Conservation (phyloP, 2,888 invertebrate species). For the Mesopsocus fuscifrons region DNA sequence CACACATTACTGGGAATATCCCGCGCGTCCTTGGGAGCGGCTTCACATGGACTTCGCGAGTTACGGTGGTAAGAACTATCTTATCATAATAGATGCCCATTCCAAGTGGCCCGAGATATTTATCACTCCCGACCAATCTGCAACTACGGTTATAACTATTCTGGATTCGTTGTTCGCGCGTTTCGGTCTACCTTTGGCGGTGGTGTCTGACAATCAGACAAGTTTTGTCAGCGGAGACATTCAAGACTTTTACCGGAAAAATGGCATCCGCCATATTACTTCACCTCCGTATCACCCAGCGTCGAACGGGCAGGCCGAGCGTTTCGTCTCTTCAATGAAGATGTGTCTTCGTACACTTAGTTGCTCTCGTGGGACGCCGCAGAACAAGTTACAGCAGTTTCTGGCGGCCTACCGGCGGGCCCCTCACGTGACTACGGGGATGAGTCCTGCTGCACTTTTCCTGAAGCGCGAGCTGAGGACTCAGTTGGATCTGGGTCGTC, state of each 20-base stretch:
- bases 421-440: too few relatives aligned
- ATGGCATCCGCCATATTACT: conserved; percentile 15
- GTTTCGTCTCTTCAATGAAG: too few relatives aligned
- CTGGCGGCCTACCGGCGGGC: conserved; percentile 14
- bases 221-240: conserved; percentile 15
- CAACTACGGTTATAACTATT: conserved; percentile 13
- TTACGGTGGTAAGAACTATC: conserved; percentile 14
- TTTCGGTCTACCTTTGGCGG: conserved; percentile 14
- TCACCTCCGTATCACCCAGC: conserved; percentile 13
- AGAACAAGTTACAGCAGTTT: conserved; percentile 13
- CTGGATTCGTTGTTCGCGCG: conserved; percentile 14
- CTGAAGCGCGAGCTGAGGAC: neutral
- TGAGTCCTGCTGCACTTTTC: too few relatives aligned
- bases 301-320: conserved; percentile 11
- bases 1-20: conserved; percentile 16
- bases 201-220: conserved; percentile 16
- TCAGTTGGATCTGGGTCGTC: neutral
- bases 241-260: conserved; percentile 13
- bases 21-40: conserved; percentile 15
- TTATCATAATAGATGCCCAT: conserved; percentile 17
- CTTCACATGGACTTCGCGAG: conserved; percentile 17
- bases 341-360: too few relatives aligned
- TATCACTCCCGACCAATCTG: conserved; percentile 13
- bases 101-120: conserved; percentile 18
- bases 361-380: conserved; percentile 1